These are phyloP conservation scores for Lepidurus arcticus DNA, from an alignment of 1,140 invertebrate genomes.

Conservation along the genomic window DNA sequence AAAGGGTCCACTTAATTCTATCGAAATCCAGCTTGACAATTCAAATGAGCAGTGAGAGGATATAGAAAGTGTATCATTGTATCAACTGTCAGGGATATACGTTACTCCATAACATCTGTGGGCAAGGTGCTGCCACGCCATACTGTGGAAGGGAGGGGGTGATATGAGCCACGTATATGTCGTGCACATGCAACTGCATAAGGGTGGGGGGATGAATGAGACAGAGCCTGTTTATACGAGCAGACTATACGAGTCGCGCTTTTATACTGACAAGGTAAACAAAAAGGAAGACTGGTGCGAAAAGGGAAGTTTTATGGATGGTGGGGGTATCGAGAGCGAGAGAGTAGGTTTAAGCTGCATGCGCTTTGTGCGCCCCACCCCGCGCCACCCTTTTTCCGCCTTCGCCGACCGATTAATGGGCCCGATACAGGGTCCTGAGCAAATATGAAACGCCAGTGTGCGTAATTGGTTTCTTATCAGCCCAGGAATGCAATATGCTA, in stretches of 20 bases:
- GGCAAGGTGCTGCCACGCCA: too few species aligned
- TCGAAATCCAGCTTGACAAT: too few species aligned
- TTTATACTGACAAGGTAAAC: background rate
- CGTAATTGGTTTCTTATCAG: conserved; percentile 19
- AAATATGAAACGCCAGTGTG: conserved; percentile 12
- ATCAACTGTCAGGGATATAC: too few species aligned
- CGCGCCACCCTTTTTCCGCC: background rate
- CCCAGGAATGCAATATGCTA: conserved; percentile 14
- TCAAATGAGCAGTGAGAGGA: too few species aligned
- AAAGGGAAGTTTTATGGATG: background rate
- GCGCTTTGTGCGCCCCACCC: background rate
- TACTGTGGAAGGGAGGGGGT: too few species aligned
- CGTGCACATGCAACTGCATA: too few species aligned
- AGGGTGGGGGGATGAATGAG: too few species aligned
- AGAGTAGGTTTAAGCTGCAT: background rate
- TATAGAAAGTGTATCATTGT: too few species aligned
- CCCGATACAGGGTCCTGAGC: conserved; percentile 4
- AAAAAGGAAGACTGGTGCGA: background rate
- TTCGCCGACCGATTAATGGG: conserved; percentile 18
- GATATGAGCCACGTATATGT: too few species aligned
- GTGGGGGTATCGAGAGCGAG: background rate
- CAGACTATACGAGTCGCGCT: background rate
- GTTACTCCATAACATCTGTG: too few species aligned
- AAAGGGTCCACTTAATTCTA: too few species aligned
- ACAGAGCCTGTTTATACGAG: too few species aligned